Base-by-base conservation (phyloP, 37 sponge, comb jelly and placozoan species). In the Spongia lamella region DNA sequence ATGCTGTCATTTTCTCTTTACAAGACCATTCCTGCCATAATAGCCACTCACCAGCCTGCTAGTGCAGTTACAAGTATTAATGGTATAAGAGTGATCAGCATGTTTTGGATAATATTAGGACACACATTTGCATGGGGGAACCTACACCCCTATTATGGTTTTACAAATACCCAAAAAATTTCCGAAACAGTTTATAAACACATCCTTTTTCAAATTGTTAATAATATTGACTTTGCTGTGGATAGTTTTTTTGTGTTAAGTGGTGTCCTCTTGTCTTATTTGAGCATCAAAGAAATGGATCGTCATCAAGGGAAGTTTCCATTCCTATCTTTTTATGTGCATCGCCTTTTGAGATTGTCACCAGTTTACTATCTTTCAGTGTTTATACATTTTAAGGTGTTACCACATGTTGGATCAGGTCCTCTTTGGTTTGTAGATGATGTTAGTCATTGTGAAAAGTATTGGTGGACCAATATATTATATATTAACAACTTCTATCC, bases 211-310 rank as follows among this genome's bases (percentile, higher is more conserved):
- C 92, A 92, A 50, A 71, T 62, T 3, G 65, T 88, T 0, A 20
- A 39, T 26, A 80, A 84, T 66, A 89, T 61, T 9, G 83, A 63
- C 50, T 87, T 92, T 65, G 73, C 85, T 61, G 92, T 92, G 1
- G 92, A 92, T 53, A 80, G 72, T 38, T 92, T 92, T 52, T 83
- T 94, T 68, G 82, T 94, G 27, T 53, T 94, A 15, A 91, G 92
- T 62, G 95, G 95, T n/a, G 9, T 84, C 5, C 79, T 94, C 5
- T 76, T 84, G 1, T 43, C 83, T n/a, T 90, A 88, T 66, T 76
- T 94, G 17, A 80, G 83, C 9, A 61, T 90, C 5, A 40, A 80
- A 31, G 75, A 89, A 34, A 86, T 94, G 85, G 53, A 55, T 17
- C 76, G 70, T 27, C 40, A 35, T 30, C 77, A 83, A 47, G 87